These are phyloP conservation scores for Dicycla oo DNA, from an alignment of 2,888 invertebrate genomes.

Conservation along the genomic window DNA sequence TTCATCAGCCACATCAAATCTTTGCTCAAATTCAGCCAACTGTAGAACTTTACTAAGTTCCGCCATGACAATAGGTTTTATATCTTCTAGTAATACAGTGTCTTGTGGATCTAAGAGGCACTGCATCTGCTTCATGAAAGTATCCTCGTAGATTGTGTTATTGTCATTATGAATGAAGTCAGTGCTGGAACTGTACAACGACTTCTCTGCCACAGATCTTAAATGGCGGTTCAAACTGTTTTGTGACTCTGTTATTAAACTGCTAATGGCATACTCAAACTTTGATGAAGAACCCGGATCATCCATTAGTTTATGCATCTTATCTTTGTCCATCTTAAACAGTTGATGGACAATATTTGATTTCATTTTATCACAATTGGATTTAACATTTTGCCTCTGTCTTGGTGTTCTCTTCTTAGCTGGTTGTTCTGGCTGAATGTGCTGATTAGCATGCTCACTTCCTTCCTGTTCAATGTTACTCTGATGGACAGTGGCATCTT, in stretches of 20 bases:
- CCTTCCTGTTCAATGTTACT: conserved; percentile 65
- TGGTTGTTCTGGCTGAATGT: conserved; percentile 73
- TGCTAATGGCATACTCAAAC: conserved; percentile 88
- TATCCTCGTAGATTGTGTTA: conserved; percentile 92
- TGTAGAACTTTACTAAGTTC: conserved; percentile 90
- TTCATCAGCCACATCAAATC: conserved; percentile 68
- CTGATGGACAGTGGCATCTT: conserved; percentile 65
- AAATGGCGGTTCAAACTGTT: conserved; percentile 86
- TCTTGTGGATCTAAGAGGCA: conserved; percentile 91
- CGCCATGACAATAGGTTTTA: conserved; percentile 91
- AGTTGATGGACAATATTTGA: conserved; percentile 87
- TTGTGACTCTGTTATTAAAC: conserved; percentile 87
- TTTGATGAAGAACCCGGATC: conserved; percentile 88
- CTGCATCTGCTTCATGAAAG: conserved; percentile 93
- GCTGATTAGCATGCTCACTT: conserved; percentile 60
- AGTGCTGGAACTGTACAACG: conserved; percentile 81
- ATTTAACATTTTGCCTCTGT: conserved; percentile 74
- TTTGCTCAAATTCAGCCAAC: conserved; percentile 80
- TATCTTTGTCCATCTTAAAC: conserved; percentile 88
- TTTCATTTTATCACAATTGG: conserved; percentile 86
- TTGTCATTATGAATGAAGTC: conserved; percentile 91
- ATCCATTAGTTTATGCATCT: conserved; percentile 87
- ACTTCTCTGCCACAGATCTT: conserved; percentile 87
- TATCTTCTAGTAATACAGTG: conserved; percentile 89
- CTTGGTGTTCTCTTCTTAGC: conserved; percentile 75